phyloP scores from a whole-genome alignment of 2,888 invertebrate species.

The Protodeltote pygarga region DNA sequence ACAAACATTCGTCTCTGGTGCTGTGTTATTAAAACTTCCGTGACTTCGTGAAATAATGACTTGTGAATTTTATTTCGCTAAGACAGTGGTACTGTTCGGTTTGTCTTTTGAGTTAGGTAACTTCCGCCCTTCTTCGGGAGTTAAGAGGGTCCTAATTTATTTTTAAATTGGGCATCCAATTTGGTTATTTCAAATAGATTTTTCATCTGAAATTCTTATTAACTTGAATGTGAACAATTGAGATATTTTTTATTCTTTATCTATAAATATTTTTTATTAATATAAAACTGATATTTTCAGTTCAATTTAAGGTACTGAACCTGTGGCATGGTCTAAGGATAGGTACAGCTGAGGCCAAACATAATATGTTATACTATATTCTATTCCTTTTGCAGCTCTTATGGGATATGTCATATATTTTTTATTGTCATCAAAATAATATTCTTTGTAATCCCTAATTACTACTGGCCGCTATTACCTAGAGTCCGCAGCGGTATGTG shows the following conservation, averaged over 20 bases:
- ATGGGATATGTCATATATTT: too few relatives aligned
- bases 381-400: too few relatives aligned
- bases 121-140: constrained; percentile 19
- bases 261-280: too few relatives aligned
- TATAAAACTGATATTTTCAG: too few relatives aligned
- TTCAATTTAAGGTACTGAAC: too few relatives aligned
- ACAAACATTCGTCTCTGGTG: constrained; percentile 55
- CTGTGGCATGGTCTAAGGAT: too few relatives aligned
- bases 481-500: too few relatives aligned
- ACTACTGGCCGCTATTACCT: too few relatives aligned
- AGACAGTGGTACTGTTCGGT: constrained; percentile 34
- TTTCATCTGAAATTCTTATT: constrained; percentile 13
- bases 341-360: too few relatives aligned
- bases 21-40: constrained; percentile 61
- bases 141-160: constrained; percentile 28
- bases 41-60: constrained; percentile 58
- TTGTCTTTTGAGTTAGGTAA: constrained; percentile 50
- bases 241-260: not conserved
- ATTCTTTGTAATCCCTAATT: not conserved
- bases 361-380: too few relatives aligned
- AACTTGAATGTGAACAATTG: constrained; percentile 2
- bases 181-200: constrained; percentile 26
- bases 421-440: too few relatives aligned
- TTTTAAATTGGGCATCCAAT: constrained; percentile 24
- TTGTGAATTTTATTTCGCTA: constrained; percentile 54